These are phyloP conservation scores for Stichopus horrens DNA, from an alignment of 53 echinoderm and acorn worm species.

Conservation along the genomic window DNA sequence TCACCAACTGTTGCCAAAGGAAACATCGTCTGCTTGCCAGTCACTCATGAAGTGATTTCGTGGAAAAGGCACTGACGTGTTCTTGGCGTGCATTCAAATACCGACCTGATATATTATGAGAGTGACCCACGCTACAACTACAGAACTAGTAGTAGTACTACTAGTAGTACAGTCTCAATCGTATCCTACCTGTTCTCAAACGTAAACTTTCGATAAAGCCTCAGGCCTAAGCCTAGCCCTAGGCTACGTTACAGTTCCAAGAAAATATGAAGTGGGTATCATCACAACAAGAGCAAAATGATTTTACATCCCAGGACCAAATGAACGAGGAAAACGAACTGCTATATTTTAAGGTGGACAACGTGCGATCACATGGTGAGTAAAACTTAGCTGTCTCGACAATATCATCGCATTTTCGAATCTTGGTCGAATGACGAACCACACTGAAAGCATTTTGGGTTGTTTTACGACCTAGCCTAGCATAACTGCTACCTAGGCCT, in stretches of 20 bases:
- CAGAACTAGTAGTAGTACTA: too few species aligned
- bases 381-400: too few species aligned
- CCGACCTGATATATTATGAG: too few species aligned
- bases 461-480: too few species aligned
- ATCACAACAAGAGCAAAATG: too few species aligned
- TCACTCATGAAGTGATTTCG: not conserved
- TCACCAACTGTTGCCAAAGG: not conserved
- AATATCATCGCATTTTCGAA: too few species aligned
- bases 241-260: not conserved
- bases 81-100: too few species aligned
- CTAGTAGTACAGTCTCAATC: not conserved
- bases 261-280: not conserved
- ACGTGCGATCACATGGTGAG: constrained; percentile 53
- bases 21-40: not conserved
- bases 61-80: not conserved
- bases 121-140: not conserved
- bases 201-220: not conserved
- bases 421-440: too few species aligned
- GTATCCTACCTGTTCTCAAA: not conserved
- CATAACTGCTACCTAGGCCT: too few species aligned
- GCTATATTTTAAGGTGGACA: constrained; percentile 56
- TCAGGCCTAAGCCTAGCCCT: not conserved
- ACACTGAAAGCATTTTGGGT: too few species aligned
- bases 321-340: constrained; percentile 47
- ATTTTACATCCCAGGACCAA: not conserved